A percentile compares a stretch with the other conserved stretches of the same genome.
phyloP scores from a whole-genome alignment of 2,888 invertebrate species.

The Pollenia griseotomentosa region DNA sequence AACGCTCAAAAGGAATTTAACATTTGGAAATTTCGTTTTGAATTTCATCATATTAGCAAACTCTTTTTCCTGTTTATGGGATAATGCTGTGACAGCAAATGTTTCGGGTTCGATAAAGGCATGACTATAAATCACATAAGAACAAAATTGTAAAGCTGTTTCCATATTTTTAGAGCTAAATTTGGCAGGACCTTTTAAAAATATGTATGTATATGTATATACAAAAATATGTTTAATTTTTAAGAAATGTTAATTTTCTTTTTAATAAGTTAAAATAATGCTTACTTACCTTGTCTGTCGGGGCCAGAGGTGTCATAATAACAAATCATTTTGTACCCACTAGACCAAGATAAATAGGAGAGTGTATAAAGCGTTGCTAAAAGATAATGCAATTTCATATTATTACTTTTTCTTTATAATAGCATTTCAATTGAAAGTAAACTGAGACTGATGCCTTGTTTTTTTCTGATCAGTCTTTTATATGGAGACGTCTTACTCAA shows the following conservation, averaged over 20 bases:
- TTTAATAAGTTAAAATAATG: not conserved
- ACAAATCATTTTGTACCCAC: slow-evolving; percentile 3
- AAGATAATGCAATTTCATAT: not conserved
- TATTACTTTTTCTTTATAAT: not conserved
- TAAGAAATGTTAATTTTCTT: not conserved
- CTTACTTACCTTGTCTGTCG: not conserved
- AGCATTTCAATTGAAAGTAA: not conserved
- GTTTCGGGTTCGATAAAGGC: slow-evolving; percentile 89
- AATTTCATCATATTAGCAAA: slow-evolving; percentile 89
- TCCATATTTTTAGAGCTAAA: slow-evolving; percentile 89
- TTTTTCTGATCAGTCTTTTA: not conserved
- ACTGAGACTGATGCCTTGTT: not conserved
- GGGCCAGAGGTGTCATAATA: not conserved
- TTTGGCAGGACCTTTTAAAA: slow-evolving; percentile 89
- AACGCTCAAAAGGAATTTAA: slow-evolving; percentile 90
- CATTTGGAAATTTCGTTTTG: slow-evolving; percentile 88
- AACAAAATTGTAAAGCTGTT: slow-evolving; percentile 90
- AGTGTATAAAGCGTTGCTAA: not conserved
- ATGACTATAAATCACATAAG: slow-evolving; percentile 92
- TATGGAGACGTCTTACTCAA: not conserved
- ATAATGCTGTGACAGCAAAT: slow-evolving; percentile 89
- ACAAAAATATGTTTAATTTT: not conserved
- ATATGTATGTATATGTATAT: no score
- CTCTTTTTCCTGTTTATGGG: slow-evolving; percentile 89
- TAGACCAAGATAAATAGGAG: not conserved